Conservation (phyloP, 2,113 vertebrate genomes). For the Cephalopterus ornatus region DNA sequence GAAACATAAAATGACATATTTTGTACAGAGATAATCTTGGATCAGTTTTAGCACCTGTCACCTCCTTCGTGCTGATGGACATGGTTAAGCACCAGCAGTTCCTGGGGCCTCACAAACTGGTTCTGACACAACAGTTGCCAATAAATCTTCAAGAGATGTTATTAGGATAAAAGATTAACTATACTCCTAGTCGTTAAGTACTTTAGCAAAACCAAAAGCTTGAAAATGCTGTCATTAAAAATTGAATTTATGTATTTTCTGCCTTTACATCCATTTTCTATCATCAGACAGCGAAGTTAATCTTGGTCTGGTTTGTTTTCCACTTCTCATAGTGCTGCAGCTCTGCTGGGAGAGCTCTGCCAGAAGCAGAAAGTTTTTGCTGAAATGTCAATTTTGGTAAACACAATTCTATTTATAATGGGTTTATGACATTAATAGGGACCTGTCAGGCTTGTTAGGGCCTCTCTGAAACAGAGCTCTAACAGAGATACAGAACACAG, state of each 20-base stretch:
- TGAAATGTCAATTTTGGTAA: background rate
- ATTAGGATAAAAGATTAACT: background rate
- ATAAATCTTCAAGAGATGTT: background rate
- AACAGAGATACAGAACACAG: background rate
- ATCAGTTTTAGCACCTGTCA: background rate
- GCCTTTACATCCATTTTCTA: background rate
- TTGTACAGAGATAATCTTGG: background rate
- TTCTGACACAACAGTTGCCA: background rate
- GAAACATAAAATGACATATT: background rate
- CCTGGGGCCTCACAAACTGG: background rate
- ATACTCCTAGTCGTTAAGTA: background rate
- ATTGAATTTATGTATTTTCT: background rate
- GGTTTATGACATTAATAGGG: background rate
- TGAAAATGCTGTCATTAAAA: background rate
- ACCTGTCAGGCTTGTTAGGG: background rate
- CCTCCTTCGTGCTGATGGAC: background rate
- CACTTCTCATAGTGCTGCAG: background rate
- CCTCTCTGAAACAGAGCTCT: background rate
- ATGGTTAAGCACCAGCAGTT: background rate
- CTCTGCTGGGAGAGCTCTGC: background rate
- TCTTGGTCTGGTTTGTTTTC: background rate
- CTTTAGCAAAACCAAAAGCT: background rate
- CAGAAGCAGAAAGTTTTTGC: background rate
- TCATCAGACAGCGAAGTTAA: background rate
- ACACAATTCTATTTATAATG: background rate